Evolutionary conservation across 2,113 vertebrate genomes (phyloP).

Genomic region (Taxidea taxus): DNA sequence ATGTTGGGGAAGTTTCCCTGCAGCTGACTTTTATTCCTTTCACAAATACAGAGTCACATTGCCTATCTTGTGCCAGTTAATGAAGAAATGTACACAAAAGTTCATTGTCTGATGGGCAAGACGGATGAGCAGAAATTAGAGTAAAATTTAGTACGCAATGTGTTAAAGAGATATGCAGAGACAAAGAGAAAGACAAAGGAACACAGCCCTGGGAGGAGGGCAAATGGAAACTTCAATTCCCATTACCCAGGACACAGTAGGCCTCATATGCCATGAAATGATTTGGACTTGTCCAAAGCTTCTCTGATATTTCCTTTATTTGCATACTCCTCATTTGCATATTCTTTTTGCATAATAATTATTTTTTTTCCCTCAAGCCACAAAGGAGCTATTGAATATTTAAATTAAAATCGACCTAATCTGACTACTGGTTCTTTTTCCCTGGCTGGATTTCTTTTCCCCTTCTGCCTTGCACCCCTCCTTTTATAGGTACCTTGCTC

Average conservation of each 20-base stretch:
- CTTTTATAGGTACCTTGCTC: rapidly evolving
- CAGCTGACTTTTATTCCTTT: background rate
- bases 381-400: background rate
- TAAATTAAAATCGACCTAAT: background rate
- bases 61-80: background rate
- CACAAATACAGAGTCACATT: background rate
- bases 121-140: background rate
- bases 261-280: background rate
- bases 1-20: background rate
- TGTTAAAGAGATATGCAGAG: background rate
- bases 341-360: background rate
- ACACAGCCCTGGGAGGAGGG: background rate
- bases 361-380: background rate
- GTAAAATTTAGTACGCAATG: background rate
- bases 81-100: background rate
- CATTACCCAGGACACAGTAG: background rate
- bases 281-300: background rate
- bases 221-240: background rate
- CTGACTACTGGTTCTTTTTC: background rate
- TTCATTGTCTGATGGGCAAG: background rate
- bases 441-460: background rate
- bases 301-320: background rate
- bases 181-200: background rate
- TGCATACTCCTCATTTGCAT: background rate
- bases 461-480: background rate